Conservation (phyloP, 2,888 invertebrate species). For the Lypha dubia region DNA sequence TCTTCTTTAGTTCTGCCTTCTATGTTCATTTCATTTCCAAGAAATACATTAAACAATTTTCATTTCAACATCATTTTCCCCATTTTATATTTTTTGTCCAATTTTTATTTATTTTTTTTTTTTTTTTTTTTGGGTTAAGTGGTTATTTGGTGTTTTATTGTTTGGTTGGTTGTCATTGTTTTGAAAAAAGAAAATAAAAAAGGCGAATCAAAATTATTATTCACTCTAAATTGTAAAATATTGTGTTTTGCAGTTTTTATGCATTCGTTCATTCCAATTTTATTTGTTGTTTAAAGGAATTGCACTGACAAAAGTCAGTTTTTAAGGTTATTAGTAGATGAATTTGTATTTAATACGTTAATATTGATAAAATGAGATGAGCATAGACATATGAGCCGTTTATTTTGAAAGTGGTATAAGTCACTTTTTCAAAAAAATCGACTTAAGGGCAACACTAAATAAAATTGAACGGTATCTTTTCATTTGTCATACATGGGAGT, state of each 20-base stretch:
- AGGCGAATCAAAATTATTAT: too few species aligned
- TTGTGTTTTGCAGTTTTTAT: slow-evolving; percentile 7
- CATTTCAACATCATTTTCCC: slow-evolving; percentile 62
- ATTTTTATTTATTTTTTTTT: too few species aligned
- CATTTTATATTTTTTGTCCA: slow-evolving; percentile 44
- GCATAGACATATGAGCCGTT: too few species aligned
- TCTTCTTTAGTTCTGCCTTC: not conserved
- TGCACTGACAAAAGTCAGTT: slow-evolving; percentile 7
- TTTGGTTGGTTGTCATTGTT: slow-evolving; percentile 26
- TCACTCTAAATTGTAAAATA: slow-evolving; percentile 21
- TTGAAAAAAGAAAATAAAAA: slow-evolving; percentile 33
- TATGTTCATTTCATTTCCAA: slow-evolving; percentile 6
- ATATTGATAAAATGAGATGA: too few species aligned
- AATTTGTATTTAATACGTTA: too few species aligned
- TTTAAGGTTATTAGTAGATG: too few species aligned
- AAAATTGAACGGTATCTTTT: too few species aligned
- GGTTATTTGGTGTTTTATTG: slow-evolving; percentile 61
- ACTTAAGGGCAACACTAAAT: too few species aligned
- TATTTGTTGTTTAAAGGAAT: not conserved
- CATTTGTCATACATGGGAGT: too few species aligned
- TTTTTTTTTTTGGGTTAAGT: slow-evolving; percentile 66
- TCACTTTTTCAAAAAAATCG: too few species aligned
- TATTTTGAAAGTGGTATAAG: too few species aligned
- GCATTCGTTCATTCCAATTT: not conserved
- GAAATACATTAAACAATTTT: slow-evolving; percentile 65